phyloP scores from a whole-genome alignment of 2,113 vertebrate species.

The Pholis gunnellus region DNA sequence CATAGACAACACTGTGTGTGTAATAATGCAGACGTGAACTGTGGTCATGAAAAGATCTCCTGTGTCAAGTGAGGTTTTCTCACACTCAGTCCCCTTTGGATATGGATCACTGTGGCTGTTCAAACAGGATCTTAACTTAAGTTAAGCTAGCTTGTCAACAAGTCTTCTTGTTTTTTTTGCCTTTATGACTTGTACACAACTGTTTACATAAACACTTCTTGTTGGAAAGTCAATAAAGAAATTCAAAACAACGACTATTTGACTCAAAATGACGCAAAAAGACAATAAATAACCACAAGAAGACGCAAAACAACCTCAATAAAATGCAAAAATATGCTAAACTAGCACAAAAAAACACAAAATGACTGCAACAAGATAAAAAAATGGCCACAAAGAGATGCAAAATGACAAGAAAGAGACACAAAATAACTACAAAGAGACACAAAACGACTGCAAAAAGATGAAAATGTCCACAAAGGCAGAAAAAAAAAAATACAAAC shows the following conservation, averaged over 20 bases:
- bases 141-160: not conserved
- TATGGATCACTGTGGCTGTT: not conserved
- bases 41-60: conserved; percentile 15
- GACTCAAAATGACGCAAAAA: not conserved
- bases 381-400: too few species aligned
- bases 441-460: not conserved
- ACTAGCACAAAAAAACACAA: not conserved
- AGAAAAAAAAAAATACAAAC: not conserved
- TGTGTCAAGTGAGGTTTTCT: conserved; percentile 27
- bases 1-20: not conserved
- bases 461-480: too few species aligned
- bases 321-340: not conserved
- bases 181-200: too few species aligned
- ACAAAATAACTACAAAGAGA: not conserved
- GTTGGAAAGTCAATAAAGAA: too few species aligned
- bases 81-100: conserved; percentile 32
- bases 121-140: not conserved
- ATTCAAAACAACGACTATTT: not conserved
- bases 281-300: not conserved
- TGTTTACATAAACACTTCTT: too few species aligned
- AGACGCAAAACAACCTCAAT: not conserved
- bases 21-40: conserved; percentile 21
- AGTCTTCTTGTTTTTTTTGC: not conserved
- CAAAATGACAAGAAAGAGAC: too few species aligned
- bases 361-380: not conserved